Base-by-base conservation (phyloP, 2,888 invertebrate genomes). In the Athalia circularis region DNA sequence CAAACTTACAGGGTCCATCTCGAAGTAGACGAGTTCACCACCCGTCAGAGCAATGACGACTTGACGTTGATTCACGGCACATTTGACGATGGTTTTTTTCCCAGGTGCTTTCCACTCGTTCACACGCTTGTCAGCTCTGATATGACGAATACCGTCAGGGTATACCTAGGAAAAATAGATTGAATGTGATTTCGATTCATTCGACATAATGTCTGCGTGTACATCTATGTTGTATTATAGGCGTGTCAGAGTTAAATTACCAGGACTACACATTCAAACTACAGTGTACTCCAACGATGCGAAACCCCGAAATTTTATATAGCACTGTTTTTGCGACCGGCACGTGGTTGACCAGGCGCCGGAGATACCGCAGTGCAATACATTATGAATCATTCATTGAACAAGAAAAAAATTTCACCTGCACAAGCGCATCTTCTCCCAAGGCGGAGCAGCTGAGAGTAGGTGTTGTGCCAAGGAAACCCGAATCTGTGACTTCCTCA, bases 401-500 rank as follows among this genome's bases (percentile, higher is more conserved):
- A 48, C 52, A 13, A 57, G 11, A 48, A 13, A n/a, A 15, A 8
- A 57, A 50, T 45, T 78, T 77, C 79, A 96, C 98, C 93, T 99
- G 99, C 0, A 99, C 98, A 45, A 99, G 92, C 0, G 99, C 98
- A 91, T 99, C 99, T 87, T 97, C 99, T 77, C 99, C 99, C 48
- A 99, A 93, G 54, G 99, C 97, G 8, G 98, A 98, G 91, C 99
- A 99, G 81, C 98, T 97, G n/a, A 99, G 92, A 0, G 99, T 99
- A 0, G 99, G 99, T 0, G 99, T 99, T 0, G 99, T 99, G 80
- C 99, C 99, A 86, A 99, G 92, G 91, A 99, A 99, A 65, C 99
- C 99, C 81, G 99, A 99, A 91, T 99, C 99, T 0, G 99, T 98
- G 45, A 99, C 99, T 95, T 99, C 99, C 91, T 99, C 99, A n/a